Conservation (phyloP, 2,113 vertebrate species). For the Bothrops jararaca region DNA sequence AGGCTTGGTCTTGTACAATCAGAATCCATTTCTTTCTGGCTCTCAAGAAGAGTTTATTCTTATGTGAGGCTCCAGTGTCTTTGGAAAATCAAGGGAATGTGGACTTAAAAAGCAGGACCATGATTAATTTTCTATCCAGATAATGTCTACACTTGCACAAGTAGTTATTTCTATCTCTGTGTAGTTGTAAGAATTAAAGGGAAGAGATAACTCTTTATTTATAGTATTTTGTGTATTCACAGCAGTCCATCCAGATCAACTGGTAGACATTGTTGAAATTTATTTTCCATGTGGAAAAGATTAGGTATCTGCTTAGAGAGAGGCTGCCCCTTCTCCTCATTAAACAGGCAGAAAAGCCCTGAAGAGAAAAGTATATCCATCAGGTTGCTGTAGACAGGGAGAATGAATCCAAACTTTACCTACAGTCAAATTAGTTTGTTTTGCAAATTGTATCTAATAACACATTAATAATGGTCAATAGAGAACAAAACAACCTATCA, state of each 20-base stretch:
- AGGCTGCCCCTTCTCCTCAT: background rate
- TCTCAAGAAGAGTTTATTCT: background rate
- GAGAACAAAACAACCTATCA: background rate
- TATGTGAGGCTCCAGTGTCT: background rate
- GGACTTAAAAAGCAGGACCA: background rate
- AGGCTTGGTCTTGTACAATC: background rate
- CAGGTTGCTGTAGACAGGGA: background rate
- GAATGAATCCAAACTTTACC: background rate
- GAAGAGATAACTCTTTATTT: background rate
- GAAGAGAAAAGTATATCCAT: background rate
- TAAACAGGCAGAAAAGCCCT: background rate
- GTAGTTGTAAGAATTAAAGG: background rate
- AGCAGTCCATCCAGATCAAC: background rate
- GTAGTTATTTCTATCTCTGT: background rate
- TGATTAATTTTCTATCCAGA: background rate
- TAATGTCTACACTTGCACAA: background rate
- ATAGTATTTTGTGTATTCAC: background rate
- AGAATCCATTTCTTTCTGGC: background rate
- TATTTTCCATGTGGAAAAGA: background rate
- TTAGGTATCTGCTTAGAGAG: background rate
- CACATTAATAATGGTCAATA: background rate
- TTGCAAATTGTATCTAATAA: background rate
- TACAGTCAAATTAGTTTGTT: background rate
- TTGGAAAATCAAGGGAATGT: background rate
- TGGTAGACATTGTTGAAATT: background rate